Conservation (phyloP, 2,888 invertebrate genomes). For the Cabera pusaria region DNA sequence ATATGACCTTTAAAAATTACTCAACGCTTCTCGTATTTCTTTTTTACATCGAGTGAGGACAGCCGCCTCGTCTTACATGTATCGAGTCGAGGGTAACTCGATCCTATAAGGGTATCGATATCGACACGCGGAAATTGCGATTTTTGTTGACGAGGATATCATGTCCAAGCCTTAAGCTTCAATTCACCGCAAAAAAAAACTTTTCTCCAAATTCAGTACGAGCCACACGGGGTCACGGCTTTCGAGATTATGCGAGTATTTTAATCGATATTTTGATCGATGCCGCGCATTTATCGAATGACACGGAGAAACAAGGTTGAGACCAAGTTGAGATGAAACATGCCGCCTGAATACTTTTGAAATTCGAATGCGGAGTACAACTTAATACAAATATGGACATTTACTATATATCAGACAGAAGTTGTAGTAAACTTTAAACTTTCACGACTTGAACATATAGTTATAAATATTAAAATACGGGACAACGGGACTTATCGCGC, state of each 20-base stretch:
- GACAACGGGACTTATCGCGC: no score
- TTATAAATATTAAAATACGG: no score
- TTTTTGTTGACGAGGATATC: slow-evolving; percentile 53
- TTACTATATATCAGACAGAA: no score
- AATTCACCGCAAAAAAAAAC: slow-evolving; percentile 22
- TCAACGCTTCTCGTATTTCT: slow-evolving; percentile 20
- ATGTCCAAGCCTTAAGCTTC: slow-evolving; percentile 41
- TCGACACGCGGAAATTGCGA: slow-evolving; percentile 48
- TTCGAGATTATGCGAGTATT: slow-evolving; percentile 21
- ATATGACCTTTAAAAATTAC: slow-evolving; percentile 26
- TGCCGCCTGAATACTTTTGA: slow-evolving; percentile 14
- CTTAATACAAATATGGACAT: slow-evolving; percentile 1
- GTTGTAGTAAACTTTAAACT: no score
- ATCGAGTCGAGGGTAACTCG: slow-evolving; percentile 60
- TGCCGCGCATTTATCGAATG: slow-evolving; percentile 20
- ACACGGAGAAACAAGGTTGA: slow-evolving; percentile 15
- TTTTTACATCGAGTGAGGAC: slow-evolving; percentile 43
- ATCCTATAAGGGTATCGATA: slow-evolving; percentile 48
- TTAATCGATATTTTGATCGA: slow-evolving; percentile 24
- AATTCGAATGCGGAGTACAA: neutral
- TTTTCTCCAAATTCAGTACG: slow-evolving; percentile 19
- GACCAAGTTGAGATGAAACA: no score
- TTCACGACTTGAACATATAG: no score
- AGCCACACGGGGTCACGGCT: slow-evolving; percentile 21
- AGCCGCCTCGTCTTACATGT: slow-evolving; percentile 50